Conservation (phyloP, 2,797 vertebrate genomes). For the Vipera latastei region DNA sequence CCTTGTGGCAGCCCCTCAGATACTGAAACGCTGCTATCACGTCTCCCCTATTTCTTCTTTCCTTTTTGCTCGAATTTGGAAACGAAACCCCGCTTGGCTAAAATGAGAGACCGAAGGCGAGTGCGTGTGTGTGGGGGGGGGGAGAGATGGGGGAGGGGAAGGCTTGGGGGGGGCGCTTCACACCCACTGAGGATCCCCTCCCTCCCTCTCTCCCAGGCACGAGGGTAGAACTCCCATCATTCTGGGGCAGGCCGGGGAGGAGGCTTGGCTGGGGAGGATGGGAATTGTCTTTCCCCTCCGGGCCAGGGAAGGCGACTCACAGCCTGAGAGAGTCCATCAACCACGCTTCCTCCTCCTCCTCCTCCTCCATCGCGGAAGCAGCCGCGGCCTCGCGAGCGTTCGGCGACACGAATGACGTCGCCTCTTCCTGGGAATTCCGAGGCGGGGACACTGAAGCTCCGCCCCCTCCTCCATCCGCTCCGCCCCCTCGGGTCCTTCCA, state of each 20-base stretch:
- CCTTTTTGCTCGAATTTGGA: neutral
- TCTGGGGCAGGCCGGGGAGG: neutral
- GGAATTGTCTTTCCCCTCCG: neutral
- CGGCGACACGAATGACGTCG: neutral
- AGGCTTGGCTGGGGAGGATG: neutral
- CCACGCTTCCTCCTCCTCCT: neutral
- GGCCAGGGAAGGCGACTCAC: neutral
- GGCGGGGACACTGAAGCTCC: no score
- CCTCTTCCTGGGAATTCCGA: neutral
- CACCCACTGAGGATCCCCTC: neutral
- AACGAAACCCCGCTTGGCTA: neutral
- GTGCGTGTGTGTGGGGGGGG: no score
- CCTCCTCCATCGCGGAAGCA: neutral
- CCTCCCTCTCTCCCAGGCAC: neutral
- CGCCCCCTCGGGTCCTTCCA: no score
- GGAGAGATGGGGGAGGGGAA: neutral
- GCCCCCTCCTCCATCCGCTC: neutral
- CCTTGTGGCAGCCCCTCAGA: no score
- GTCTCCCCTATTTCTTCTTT: no score
- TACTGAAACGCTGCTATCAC: no score
- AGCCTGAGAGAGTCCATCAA: conserved; percentile 1
- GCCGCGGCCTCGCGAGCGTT: neutral
- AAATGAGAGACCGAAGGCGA: neutral
- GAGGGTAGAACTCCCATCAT: neutral
- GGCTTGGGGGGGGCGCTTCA: neutral